Evolutionary conservation across 1,140 invertebrate species (phyloP), one percentile per base, ranked within the genome.

Genomic region (Cyphomyrmex costatus): DNA sequence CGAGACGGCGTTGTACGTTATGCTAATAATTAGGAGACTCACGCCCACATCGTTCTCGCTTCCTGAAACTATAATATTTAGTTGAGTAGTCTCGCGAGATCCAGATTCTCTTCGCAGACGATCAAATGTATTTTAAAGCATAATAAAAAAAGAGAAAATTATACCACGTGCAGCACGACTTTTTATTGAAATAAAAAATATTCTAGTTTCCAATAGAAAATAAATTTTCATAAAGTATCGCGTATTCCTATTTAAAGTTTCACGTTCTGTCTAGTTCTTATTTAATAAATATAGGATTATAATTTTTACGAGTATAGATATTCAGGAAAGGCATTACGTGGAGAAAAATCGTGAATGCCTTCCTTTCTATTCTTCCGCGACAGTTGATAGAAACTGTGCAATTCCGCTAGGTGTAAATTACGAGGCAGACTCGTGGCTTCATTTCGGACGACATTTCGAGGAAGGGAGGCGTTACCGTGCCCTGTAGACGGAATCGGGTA

Each of bases 11-110:
- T 86, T 90, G 87, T 85, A 83, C 79, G 84, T 91, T 84, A 89
- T 77, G 83, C 84, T 86, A 73, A 90, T 94, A 94, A 94, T 94
- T 94, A 94, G 86, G 88, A 92, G 89, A 65, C 85, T 83, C 89
- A 91, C 87, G 92, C 85, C 85, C 86, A 87, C 80, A 46, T 33
- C 80, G 65, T 78, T 68, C 68, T 51, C 33, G 42, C 66, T 85
- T 65, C 49, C 82, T 87, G 88, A 90, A 92, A 79, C 87, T 88
- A 84, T n/a, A n/a, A n/a, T n/a, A n/a, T 88, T 88, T 86, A 71
- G 77, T 86, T 78, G 24, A 14, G 56, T 61, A 82, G 27, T 79
- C 58, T 36, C 73, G 10, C 42, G 76, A 80, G 87, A 80, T 86
- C 12, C 60, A 60, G 66, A 49, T 65, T 82, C 60, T 27, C 21